These are phyloP conservation scores for Lepus townsendii DNA, from an alignment of 2,797 vertebrate genomes.

Conservation along the genomic window DNA sequence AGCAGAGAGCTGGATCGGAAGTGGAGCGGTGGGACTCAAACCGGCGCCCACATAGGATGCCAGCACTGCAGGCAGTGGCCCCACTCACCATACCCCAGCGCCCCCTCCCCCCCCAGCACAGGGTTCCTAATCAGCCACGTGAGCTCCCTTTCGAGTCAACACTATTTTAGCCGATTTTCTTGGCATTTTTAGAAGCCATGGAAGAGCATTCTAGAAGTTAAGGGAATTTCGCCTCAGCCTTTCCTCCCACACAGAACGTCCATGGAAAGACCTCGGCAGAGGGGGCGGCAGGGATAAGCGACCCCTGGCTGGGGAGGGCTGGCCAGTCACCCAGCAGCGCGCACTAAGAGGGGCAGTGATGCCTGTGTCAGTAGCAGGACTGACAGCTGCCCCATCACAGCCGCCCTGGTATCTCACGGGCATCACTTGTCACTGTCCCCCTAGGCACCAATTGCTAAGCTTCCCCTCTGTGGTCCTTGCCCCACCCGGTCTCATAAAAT, in stretches of 20 bases:
- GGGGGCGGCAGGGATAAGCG: background rate
- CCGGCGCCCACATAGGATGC: no score
- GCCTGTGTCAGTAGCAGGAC: rapidly evolving
- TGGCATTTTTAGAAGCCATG: background rate
- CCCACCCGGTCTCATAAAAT: background rate
- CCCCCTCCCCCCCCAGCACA: background rate
- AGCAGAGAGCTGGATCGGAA: no score
- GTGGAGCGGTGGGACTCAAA: no score
- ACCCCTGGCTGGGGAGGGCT: background rate
- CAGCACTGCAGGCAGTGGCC: no score
- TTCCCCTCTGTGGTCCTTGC: background rate
- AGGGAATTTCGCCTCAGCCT: background rate
- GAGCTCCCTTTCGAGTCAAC: background rate
- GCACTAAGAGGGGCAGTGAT: rapidly evolving
- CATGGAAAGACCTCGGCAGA: background rate
- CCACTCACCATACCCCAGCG: no score
- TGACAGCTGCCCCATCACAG: background rate
- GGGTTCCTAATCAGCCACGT: background rate
- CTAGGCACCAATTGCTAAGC: background rate
- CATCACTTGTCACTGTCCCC: background rate
- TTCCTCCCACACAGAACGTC: background rate
- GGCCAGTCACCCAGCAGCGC: rapidly evolving
- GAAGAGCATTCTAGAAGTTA: conserved; percentile 9
- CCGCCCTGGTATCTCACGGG: rapidly evolving
- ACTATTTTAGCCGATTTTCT: conserved; percentile 26